Evolutionary conservation across 1,140 invertebrate genomes (phyloP).

Genomic region (Andricus grossulariae): DNA sequence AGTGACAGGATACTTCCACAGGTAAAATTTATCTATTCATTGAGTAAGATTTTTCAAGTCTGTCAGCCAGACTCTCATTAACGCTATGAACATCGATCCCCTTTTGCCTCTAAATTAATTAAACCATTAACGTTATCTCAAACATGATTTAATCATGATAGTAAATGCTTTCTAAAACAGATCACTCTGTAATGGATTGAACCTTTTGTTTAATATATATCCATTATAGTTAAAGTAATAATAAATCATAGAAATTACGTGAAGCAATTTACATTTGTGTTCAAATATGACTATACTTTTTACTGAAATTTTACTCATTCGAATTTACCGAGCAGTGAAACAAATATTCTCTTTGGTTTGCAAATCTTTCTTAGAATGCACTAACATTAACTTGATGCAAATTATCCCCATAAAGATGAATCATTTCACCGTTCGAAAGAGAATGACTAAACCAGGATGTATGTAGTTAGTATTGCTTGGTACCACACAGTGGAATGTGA

Average conservation of each 20-base stretch:
- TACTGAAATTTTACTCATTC: no score
- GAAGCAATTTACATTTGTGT: no score
- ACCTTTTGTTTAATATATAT: no score
- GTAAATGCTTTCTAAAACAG: no score
- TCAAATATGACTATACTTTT: no score
- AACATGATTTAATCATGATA: neutral
- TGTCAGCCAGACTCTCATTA: neutral
- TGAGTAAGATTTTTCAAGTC: neutral
- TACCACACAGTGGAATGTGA: slow-evolving; percentile 1
- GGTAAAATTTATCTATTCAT: neutral
- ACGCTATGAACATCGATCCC: neutral
- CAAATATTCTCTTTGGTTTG: neutral
- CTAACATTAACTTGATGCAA: neutral
- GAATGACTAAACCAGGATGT: slow-evolving; percentile 15
- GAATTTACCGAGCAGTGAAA: neutral
- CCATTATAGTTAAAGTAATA: no score
- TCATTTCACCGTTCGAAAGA: neutral
- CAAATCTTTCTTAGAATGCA: neutral
- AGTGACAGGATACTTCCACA: slow-evolving; percentile 8
- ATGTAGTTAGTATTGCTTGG: slow-evolving; percentile 1
- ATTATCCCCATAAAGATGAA: slow-evolving; percentile 19
- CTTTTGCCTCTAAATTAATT: neutral
- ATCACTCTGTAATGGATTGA: no score
- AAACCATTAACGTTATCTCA: slow-evolving; percentile 5
- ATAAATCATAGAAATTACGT: no score